Conservation (phyloP, 2,113 vertebrate genomes). For the Sarotherodon lohbergeri region DNA sequence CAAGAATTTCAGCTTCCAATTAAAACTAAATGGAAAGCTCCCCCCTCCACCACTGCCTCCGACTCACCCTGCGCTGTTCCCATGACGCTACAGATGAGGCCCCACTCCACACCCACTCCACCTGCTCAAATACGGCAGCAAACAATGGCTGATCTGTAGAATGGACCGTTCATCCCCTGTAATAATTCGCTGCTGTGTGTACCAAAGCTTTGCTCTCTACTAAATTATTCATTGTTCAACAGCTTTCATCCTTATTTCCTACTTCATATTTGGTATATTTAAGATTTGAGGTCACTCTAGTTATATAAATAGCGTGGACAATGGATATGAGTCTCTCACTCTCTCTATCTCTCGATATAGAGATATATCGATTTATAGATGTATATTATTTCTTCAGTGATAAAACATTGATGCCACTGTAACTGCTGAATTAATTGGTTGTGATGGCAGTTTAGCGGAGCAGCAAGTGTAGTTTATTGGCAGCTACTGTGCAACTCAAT, state of each 20-base stretch:
- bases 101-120: neutral
- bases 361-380: neutral
- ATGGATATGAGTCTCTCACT: neutral
- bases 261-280: constrained; percentile 15
- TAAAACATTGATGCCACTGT: neutral
- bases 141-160: constrained; percentile 46
- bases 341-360: neutral
- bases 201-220: constrained; percentile 28
- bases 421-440: neutral
- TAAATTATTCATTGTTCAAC: constrained; percentile 63
- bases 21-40: constrained; percentile 55
- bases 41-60: neutral
- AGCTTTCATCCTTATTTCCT: constrained; percentile 21
- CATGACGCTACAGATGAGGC: constrained; percentile 18
- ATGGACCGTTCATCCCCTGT: constrained; percentile 6
- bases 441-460: neutral
- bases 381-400: neutral
- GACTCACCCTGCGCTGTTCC: neutral
- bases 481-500: neutral
- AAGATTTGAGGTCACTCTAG: constrained; percentile 4
- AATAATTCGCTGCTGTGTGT: constrained; percentile 46
- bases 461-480: neutral
- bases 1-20: constrained; percentile 60
- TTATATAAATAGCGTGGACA: neutral
- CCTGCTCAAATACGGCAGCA: constrained; percentile 57